Percentiles rank a stretch among this genome's conserved stretches.
These are phyloP conservation scores for Bombyx mandarina DNA, from an alignment of 1,140 invertebrate species.

Conservation along the genomic window DNA sequence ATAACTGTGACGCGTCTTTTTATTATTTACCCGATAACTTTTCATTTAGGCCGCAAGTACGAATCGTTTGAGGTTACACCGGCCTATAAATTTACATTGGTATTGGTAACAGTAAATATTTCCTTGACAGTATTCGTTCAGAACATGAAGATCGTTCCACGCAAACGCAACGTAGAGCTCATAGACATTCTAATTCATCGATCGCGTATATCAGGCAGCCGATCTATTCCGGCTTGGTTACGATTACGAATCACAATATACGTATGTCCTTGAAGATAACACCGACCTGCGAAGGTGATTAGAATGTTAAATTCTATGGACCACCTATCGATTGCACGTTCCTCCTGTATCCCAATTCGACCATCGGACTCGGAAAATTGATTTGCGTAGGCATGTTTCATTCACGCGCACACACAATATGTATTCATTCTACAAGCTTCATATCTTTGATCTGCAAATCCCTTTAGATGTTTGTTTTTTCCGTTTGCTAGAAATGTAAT, in stretches of 20 bases:
- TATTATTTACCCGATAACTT: no score
- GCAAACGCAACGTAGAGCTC: constrained; percentile 21
- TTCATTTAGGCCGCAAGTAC: no score
- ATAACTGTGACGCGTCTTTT: no score
- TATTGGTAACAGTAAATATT: constrained; percentile 23
- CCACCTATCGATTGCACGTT: constrained; percentile 36
- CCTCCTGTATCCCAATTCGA: constrained; percentile 7
- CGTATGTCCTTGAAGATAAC: constrained; percentile 53
- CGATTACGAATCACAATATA: constrained; percentile 53
- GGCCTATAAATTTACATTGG: constrained; percentile 20
- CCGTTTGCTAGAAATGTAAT: not conserved
- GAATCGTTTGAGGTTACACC: no score
- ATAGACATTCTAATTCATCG: constrained; percentile 47
- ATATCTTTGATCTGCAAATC: not conserved
- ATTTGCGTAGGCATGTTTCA: constrained; percentile 4
- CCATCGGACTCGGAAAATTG: constrained; percentile 13
- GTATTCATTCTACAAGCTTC: not conserved
- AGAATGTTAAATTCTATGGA: constrained; percentile 51
- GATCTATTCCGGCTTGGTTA: constrained; percentile 52
- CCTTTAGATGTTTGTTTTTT: constrained; percentile 1
- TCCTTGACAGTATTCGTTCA: constrained; percentile 20
- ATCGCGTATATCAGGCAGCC: constrained; percentile 39
- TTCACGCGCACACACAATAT: constrained; percentile 1
- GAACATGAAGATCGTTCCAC: constrained; percentile 28
- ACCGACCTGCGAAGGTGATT: constrained; percentile 36